Evolutionary conservation across 37 sponge, comb jelly and placozoan genomes (phyloP).

Genomic region (Halichondria panicea): DNA sequence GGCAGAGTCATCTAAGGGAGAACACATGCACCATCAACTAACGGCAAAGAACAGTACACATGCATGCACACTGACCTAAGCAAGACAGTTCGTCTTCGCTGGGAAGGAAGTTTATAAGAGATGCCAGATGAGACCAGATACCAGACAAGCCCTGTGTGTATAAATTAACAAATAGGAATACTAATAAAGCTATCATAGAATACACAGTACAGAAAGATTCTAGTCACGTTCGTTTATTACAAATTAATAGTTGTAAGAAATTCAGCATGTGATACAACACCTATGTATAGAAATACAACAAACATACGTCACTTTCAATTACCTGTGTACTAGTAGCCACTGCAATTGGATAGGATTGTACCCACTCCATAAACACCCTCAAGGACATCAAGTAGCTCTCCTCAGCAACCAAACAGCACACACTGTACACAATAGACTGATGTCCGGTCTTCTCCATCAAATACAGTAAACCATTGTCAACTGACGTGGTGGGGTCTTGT

Average conservation of each 20-base stretch:
- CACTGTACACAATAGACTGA: conserved; percentile 25
- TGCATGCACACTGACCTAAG: not conserved
- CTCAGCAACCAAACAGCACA: conserved; percentile 38
- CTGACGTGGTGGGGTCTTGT: not conserved
- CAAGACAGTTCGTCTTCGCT: conserved; percentile 26
- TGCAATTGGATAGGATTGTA: conserved; percentile 69
- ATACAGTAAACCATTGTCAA: conserved; percentile 1
- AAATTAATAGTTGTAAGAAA: no score
- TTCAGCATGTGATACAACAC: no score
- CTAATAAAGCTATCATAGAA: no score
- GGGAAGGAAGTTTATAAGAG: conserved; percentile 84
- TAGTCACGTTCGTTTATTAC: no score
- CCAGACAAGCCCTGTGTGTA: conserved; percentile 60
- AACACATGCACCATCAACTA: no score
- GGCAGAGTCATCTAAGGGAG: conserved; percentile 1
- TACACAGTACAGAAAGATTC: no score
- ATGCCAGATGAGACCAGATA: conserved; percentile 85
- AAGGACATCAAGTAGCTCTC: conserved; percentile 46
- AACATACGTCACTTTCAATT: no score
- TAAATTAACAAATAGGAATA: no score
- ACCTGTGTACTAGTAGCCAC: conserved; percentile 83
- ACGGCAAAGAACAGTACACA: not conserved
- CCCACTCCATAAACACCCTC: conserved; percentile 75
- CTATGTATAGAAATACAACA: no score
- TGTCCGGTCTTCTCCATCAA: conserved; percentile 3